Percentiles rank a stretch among this genome's conserved stretches.
Conservation (phyloP, 2,113 vertebrate species). For the Neofelis nebulosa region DNA sequence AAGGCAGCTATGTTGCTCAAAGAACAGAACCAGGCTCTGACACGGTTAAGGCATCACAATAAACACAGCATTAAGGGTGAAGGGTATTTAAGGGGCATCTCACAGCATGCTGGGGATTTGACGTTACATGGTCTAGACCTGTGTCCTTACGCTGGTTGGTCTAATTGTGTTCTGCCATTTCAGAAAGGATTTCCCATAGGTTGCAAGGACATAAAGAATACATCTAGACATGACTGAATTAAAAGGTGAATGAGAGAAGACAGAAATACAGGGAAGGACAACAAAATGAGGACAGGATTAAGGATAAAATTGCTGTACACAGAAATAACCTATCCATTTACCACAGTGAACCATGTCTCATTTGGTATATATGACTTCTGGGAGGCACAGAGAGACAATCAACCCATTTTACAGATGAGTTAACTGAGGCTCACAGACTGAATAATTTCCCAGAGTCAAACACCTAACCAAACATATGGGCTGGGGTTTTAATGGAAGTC, state of each 20-base stretch:
- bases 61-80: rapidly evolving
- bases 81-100: no score
- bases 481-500: background rate
- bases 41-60: background rate
- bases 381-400: background rate
- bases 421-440: background rate
- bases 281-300: background rate
- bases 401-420: background rate
- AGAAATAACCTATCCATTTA: background rate
- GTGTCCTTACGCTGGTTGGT: background rate
- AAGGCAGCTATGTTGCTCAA: background rate
- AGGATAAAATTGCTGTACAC: background rate
- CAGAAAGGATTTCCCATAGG: background rate
- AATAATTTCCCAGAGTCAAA: background rate
- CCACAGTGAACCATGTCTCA: background rate
- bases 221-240: background rate
- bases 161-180: background rate
- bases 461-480: background rate
- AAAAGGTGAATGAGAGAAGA: background rate
- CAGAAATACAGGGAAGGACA: background rate
- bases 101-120: rapidly evolving
- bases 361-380: background rate
- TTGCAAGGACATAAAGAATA: background rate
- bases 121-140: rapidly evolving
- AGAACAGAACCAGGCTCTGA: background rate